Base-by-base conservation (phyloP, 2,113 vertebrate species). In the Pelobates fuscus region DNA sequence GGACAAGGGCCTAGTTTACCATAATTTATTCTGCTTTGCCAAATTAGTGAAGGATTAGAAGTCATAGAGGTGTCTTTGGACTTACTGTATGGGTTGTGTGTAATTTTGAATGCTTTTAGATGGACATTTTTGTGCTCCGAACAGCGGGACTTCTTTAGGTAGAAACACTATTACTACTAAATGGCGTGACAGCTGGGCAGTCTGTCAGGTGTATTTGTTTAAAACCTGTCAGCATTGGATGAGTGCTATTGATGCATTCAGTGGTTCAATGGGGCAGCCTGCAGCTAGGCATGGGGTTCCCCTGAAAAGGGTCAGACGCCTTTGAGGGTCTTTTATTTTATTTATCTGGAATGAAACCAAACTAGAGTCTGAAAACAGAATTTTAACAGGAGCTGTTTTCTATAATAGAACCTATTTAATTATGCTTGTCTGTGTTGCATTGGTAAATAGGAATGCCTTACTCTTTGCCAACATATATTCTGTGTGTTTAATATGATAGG, bases 201-300 rank as follows among this genome's bases (percentile, higher is more conserved):
- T 49, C 64, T 77, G 67, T 64, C 73, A 77, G 73, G 73, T 77
- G 73, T 67, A 77, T 77, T 77, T 77, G 73, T 77, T 77, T 77
- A 68, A 77, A 77, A 67, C 26, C 73, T 77, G 73, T 68, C 73
- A 77, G 23, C 44, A 60, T 44, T 61, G 73, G 73, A 77, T 68
- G 41, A 61, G 24, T 60, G 55, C 73, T 68, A 77, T 77, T 68
- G 65, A 77, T 77, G 65, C 65, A 77, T 77, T 77, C 57, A 68
- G 64, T 61, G 52, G 65, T 41, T 77, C 73, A 77, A 68, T 77
- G 37, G 65, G 65, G 26, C 55, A 68, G 64, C 65, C 43, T 77
- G 73, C 65, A 52, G 73, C 30, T 77, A 61, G 55, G 64, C 73
- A 24, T 68, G 73, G 64, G 64, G 73, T 68, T 77, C 32, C 27